Evolutionary conservation across 2,113 vertebrate species (phyloP), one percentile per base, ranked within the genome.

Genomic region (Enhydra lutris): DNA sequence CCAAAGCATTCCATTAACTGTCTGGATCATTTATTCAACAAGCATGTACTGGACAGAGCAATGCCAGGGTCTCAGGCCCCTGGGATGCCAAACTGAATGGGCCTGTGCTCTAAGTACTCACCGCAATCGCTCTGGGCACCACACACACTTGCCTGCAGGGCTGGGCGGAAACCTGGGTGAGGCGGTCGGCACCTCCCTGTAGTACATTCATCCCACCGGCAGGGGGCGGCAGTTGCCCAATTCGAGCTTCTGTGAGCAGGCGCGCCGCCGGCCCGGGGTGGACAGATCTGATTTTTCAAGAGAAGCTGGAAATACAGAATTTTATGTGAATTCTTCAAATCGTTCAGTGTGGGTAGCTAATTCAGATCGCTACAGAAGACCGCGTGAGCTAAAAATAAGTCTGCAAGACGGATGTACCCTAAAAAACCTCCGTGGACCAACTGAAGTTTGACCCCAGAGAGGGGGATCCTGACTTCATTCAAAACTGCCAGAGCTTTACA

Each of bases 261-360:
- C 39, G 10, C 24, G 2, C 15, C 1, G 45, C 15, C 0, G 45
- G 71, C 73, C 47, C 2, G 4, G 52, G 0, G n/a, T 1, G 10
- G 26, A 59, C 96, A 89, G 79, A 61, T 55, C 13, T 7, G 73
- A 65, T 84, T 95, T 73, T 91, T n/a, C 45, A 31, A 9, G 3
- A 61, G 45, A 82, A 61, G 15, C 34, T 88, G 36, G 76, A 63
- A 59, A 52, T 59, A 26, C 26, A 69, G 29, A 67, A 39, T 76
- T 88, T 39, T 82, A 42, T 52, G 89, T 88, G 78, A 89, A 24
- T 88, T 82, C 31, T 95, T 87, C 39, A 87, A 14, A 67, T 87
- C 31, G 11, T 57, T 47, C 65, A 59, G 59, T 42, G 65, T 42
- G 69, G 36, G 36, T 14, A 84, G 59, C 26, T 6, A 84, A 59